A percentile compares a stretch with the other conserved stretches of the same genome.
Conservation (phyloP, 2,888 invertebrate species). For the Scaptomyza reducta region DNA sequence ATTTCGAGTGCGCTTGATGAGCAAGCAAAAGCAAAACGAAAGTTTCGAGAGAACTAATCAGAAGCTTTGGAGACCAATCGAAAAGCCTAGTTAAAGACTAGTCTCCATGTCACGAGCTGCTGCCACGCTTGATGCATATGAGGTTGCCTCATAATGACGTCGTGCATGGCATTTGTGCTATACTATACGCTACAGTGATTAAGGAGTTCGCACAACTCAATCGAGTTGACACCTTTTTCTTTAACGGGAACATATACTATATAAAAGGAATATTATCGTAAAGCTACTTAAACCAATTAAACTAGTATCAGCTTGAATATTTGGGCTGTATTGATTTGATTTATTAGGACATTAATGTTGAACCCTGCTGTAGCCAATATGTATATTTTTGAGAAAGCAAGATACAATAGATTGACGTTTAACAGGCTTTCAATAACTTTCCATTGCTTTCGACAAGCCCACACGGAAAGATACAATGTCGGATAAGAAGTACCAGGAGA, state of each 20-base stretch:
- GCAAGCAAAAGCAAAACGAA: constrained; percentile 67
- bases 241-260: constrained; percentile 26
- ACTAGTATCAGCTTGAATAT: constrained; percentile 10
- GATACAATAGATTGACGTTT: constrained; percentile 59
- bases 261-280: background rate
- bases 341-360: constrained; percentile 38
- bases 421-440: constrained; percentile 74
- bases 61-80: constrained; percentile 47
- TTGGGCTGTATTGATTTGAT: constrained; percentile 36
- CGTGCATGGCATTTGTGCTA: constrained; percentile 70
- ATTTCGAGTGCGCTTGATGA: constrained; percentile 60
- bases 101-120: constrained; percentile 61
- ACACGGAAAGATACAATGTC: constrained; percentile 71
- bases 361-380: constrained; percentile 42
- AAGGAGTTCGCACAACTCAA: constrained; percentile 44
- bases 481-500: constrained; percentile 68
- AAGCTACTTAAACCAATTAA: constrained; percentile 13
- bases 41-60: constrained; percentile 60
- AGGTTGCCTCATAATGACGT: constrained; percentile 74
- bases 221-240: constrained; percentile 67
- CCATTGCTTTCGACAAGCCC: constrained; percentile 70
- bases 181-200: constrained; percentile 59
- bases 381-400: constrained; percentile 54
- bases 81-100: constrained; percentile 41
- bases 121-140: constrained; percentile 62